These are phyloP conservation scores for Heptranchias perlo DNA, from an alignment of 2,113 vertebrate genomes.

Conservation along the genomic window DNA sequence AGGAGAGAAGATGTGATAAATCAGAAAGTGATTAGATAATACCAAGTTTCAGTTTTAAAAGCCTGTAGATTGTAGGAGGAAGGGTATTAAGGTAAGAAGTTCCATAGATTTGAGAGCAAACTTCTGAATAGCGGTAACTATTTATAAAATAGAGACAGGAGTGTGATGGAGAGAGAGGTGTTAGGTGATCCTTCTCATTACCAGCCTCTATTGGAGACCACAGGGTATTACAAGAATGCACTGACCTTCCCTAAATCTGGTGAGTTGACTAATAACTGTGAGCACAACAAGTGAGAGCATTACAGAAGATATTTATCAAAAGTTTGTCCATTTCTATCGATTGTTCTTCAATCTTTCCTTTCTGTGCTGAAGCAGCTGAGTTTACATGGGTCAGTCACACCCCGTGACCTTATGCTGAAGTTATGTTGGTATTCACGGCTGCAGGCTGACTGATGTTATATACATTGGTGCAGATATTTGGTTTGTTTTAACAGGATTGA, in stretches of 20 bases:
- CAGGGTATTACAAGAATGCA: not conserved
- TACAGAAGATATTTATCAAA: too few relatives aligned
- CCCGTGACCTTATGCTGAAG: not conserved
- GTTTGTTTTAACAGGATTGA: not conserved
- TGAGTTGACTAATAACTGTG: too few relatives aligned
- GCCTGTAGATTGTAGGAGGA: not conserved
- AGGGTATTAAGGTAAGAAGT: not conserved
- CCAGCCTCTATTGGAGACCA: not conserved
- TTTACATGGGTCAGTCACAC: not conserved
- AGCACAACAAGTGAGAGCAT: too few relatives aligned
- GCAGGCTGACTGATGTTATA: not conserved
- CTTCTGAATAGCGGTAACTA: not conserved
- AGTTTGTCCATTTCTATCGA: too few relatives aligned
- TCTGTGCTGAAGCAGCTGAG: not conserved
- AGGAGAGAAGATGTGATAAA: not conserved
- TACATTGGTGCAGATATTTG: too few relatives aligned
- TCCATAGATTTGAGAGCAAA: not conserved
- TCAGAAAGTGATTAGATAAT: not conserved
- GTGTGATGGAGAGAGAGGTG: not conserved
- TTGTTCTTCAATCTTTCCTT: too few relatives aligned
- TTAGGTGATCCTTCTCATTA: too few relatives aligned
- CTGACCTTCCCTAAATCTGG: too few relatives aligned
- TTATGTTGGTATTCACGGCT: not conserved
- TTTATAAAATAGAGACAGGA: not conserved
- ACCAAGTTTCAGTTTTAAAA: not conserved